Evolutionary conservation across 2,888 invertebrate genomes (phyloP).

Genomic region (Drosophila anceps): DNA sequence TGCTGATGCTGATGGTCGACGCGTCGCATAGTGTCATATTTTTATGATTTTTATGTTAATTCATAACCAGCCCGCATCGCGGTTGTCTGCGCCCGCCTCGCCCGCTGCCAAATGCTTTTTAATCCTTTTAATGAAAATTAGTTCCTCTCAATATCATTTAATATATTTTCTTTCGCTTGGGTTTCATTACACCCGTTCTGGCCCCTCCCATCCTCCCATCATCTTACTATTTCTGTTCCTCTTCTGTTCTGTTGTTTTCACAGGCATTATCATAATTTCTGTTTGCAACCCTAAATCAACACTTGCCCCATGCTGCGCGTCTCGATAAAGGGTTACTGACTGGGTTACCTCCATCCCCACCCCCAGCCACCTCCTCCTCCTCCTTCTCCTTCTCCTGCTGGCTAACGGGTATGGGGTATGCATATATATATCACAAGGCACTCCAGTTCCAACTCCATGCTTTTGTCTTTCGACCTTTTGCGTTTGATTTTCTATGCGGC

Average conservation of each 20-base stretch:
- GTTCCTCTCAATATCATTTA: constrained; percentile 83
- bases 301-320: constrained; percentile 63
- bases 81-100: constrained; percentile 23
- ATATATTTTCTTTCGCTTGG: constrained; percentile 80
- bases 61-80: constrained; percentile 60
- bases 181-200: constrained; percentile 44
- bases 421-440: constrained; percentile 56
- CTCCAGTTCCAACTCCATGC: constrained; percentile 31
- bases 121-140: constrained; percentile 85
- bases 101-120: constrained; percentile 75
- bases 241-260: constrained; percentile 70
- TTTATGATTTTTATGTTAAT: constrained; percentile 83
- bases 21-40: constrained; percentile 73
- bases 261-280: constrained; percentile 84
- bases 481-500: constrained; percentile 77
- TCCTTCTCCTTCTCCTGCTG: not conserved
- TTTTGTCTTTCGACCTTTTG: constrained; percentile 68
- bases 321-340: constrained; percentile 72
- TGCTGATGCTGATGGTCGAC: constrained; percentile 31
- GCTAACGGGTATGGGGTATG: constrained; percentile 7
- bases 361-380: not conserved
- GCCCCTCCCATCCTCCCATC: not conserved
- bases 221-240: constrained; percentile 23
- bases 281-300: constrained; percentile 84
- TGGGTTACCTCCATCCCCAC: constrained; percentile 12